Base-by-base conservation (phyloP, 2,797 vertebrate genomes). In the Cynopterus sphinx region DNA sequence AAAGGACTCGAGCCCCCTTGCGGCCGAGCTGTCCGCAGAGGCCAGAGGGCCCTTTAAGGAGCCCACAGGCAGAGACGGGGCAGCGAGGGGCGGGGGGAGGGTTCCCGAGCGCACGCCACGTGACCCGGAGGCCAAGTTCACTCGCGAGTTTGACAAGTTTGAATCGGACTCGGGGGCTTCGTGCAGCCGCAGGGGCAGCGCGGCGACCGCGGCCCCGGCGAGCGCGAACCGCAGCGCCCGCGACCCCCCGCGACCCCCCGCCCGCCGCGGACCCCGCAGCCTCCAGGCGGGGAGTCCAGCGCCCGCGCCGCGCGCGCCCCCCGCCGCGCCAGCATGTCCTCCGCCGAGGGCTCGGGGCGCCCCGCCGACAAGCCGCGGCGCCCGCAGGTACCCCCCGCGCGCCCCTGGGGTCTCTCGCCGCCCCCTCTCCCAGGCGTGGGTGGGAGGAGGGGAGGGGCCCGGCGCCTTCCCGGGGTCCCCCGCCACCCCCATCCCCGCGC, bases 131-230 rank as follows among this genome's bases (percentile, higher is more conserved):
- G 94, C 95, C 90, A 13, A 84, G 81, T 93, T 16, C 22, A 70
- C 92, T 93, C 2, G 46, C 28, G 87, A 98, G 92, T 97, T 97
- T 97, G 98, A 97, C 98, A 74, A 98, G 97, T 98, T 98, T 96
- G 97, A 97, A 97, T 94, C 94, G 24, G 96, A 63, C 94, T 96
- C 97, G 90, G 59, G 92, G 97, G 96, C 83, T 97, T 94, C 79
- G 94, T 91, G 93, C 94, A n/a, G 96, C 94, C 87, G 63, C 53
- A 78, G 43, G 85, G 86, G 91, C 93, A 95, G 71, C 16, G 87
- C 68, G 1, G 77, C 67, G 75, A 88, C 79, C 78, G n/a, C 83
- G 63, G 67, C 49, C 77, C n/a, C 28, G 0, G 82, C 41, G 57
- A 94, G 85, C 78, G 28, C 87, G 12, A 86, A 78, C 59, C 36